Conservation (phyloP, 2,888 invertebrate species). For the Cheilosia soror region DNA sequence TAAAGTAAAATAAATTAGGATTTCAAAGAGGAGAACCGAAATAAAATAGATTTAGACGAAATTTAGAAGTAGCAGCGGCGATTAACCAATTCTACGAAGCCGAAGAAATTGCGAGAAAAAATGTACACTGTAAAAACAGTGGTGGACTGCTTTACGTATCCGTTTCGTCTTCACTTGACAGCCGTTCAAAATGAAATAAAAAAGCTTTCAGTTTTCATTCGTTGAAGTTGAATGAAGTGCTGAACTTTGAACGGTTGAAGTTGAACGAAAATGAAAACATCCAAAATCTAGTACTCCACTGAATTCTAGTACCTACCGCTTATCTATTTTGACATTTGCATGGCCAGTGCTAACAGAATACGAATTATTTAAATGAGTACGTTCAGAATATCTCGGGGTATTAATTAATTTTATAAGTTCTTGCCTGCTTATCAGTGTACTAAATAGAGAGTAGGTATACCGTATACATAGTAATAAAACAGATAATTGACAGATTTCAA, state of each 20-base stretch:
- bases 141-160: neutral
- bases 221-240: no score
- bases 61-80: conserved; percentile 32
- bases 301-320: no score
- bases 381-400: no score
- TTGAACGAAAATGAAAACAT: conserved; percentile 6
- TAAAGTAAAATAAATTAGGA: conserved; percentile 3
- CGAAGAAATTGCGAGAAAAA: conserved; percentile 50
- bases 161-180: neutral
- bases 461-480: no score
- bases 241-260: no score
- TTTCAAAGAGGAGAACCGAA: conserved; percentile 7
- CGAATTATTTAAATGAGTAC: no score
- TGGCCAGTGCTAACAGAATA: no score
- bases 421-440: no score
- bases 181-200: conserved; percentile 51
- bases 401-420: no score
- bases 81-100: conserved; percentile 34
- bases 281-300: neutral
- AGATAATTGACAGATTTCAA: no score
- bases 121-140: conserved; percentile 4
- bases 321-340: no score
- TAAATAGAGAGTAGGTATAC: no score
- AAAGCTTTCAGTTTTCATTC: neutral
- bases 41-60: conserved; percentile 6